phyloP scores from a whole-genome alignment of 1,140 invertebrate species.

The Cardiocondyla obscurior region DNA sequence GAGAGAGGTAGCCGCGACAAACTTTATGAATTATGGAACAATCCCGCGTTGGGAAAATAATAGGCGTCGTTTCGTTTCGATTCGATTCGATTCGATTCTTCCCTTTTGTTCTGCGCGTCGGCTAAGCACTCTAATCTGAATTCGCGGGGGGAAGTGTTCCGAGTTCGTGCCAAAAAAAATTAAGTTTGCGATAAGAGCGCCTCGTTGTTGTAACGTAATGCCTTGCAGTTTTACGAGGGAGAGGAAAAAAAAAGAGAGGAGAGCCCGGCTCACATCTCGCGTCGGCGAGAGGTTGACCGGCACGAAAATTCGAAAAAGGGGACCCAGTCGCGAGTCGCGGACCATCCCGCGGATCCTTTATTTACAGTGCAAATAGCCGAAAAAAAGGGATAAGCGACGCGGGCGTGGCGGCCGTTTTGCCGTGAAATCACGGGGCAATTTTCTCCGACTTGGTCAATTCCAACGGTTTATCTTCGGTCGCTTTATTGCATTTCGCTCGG shows the following conservation, averaged over 20 bases:
- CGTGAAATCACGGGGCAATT: slow-evolving; percentile 18
- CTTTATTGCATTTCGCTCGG: slow-evolving; percentile 38
- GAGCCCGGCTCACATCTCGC: background rate
- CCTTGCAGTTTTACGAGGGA: background rate
- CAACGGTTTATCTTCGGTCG: slow-evolving; percentile 45
- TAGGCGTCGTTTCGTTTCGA: slow-evolving; percentile 6
- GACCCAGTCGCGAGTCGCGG: background rate
- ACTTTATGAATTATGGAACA: slow-evolving; percentile 59
- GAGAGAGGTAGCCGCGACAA: slow-evolving; percentile 22
- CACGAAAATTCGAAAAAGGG: background rate
- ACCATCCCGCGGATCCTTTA: background rate
- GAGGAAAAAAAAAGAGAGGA: background rate
- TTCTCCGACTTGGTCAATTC: slow-evolving; percentile 44
- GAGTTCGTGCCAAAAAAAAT: background rate
- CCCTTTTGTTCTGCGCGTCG: background rate
- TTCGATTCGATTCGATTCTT: slow-evolving; percentile 12
- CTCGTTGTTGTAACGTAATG: too few relatives aligned
- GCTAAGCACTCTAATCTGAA: slow-evolving; percentile 26
- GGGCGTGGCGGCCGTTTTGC: background rate
- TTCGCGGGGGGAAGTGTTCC: background rate
- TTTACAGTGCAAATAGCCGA: slow-evolving; percentile 33
- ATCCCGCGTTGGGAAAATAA: slow-evolving; percentile 30
- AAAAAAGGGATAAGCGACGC: slow-evolving; percentile 20
- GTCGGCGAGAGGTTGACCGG: too few relatives aligned
- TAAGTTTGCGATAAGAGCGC: background rate